Percentiles rank a stretch among this genome's conserved stretches.
Conservation (phyloP, 2,797 vertebrate genomes). For the Poeciliopsis turneri region DNA sequence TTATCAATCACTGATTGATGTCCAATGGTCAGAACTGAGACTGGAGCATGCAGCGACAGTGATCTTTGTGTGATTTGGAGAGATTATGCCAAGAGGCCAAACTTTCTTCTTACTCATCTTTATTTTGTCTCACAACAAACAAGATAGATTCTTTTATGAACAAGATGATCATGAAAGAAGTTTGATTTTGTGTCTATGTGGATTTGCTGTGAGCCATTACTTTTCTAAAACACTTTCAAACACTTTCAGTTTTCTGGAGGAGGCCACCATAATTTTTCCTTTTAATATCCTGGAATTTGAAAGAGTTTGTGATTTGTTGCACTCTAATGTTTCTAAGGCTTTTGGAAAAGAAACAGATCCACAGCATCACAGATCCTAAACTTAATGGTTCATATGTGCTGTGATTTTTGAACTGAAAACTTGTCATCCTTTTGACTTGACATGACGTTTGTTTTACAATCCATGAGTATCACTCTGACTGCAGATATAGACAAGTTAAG, state of each 20-base stretch:
- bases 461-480: neutral
- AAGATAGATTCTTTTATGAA: neutral
- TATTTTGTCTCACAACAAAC: neutral
- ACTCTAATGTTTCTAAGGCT: neutral
- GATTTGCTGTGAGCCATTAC: neutral
- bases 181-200: neutral
- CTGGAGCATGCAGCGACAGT: neutral
- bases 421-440: neutral
- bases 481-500: neutral
- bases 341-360: neutral
- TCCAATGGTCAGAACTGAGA: neutral
- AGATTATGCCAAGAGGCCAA: neutral
- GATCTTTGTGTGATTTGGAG: neutral
- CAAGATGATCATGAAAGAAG: neutral
- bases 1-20: neutral
- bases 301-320: no score
- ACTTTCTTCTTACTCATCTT: neutral
- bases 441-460: neutral
- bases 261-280: neutral
- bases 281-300: neutral
- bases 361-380: neutral
- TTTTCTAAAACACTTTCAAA: neutral
- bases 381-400: neutral
- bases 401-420: neutral
- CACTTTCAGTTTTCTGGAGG: neutral